Evolutionary conservation across 2,888 invertebrate species (phyloP).

Genomic region (Cyclophora albipunctata): DNA sequence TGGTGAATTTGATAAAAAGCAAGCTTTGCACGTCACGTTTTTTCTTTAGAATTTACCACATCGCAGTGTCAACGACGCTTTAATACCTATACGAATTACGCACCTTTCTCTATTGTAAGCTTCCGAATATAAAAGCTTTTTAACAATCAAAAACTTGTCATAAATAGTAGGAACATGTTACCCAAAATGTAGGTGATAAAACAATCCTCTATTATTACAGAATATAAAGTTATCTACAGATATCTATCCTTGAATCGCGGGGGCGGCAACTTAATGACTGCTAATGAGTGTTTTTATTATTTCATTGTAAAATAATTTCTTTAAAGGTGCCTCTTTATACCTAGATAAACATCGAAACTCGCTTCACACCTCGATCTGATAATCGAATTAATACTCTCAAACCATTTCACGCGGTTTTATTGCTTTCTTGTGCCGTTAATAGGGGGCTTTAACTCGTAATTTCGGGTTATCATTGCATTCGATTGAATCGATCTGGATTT

Average conservation of each 20-base stretch:
- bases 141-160: no score
- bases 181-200: conserved; percentile 26
- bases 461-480: conserved; percentile 63
- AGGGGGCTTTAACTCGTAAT: conserved; percentile 61
- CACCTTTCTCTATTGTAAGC: no score
- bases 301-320: conserved; percentile 73
- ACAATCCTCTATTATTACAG: conserved; percentile 51
- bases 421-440: conserved; percentile 66
- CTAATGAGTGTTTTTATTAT: conserved; percentile 74
- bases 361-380: conserved; percentile 75
- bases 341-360: conserved; percentile 75
- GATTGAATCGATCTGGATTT: conserved; percentile 65
- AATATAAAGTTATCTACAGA: conserved; percentile 54
- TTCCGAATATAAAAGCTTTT: no score
- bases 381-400: conserved; percentile 73
- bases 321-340: conserved; percentile 70
- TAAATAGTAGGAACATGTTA: no score
- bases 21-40: no score
- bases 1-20: no score
- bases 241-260: conserved; percentile 66
- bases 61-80: no score
- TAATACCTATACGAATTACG: no score
- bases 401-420: conserved; percentile 73
- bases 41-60: no score
- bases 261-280: conserved; percentile 68